Conservation (phyloP, 1,140 invertebrate genomes). For the Sitophilus oryzae region DNA sequence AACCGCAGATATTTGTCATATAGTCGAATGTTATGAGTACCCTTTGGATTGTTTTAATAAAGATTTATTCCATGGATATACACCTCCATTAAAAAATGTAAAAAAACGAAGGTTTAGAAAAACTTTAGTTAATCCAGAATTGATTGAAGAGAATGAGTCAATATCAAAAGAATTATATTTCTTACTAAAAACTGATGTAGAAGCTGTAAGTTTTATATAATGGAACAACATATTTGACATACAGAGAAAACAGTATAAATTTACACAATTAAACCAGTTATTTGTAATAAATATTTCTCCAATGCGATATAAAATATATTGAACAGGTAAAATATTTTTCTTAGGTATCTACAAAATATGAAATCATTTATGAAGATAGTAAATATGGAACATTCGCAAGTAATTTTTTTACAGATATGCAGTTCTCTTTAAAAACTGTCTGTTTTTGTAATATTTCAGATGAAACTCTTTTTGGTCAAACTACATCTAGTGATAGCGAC, state of each 20-base stretch:
- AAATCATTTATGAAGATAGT: conserved; percentile 22
- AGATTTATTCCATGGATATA: conserved; percentile 32
- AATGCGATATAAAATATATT: background rate
- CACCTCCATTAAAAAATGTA: conserved; percentile 39
- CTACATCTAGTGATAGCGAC: conserved; percentile 12
- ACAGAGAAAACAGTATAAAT: conserved; percentile 5
- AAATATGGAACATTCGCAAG: conserved; percentile 2
- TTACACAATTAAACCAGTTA: background rate
- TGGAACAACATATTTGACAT: background rate
- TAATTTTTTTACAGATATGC: background rate
- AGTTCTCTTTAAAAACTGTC: background rate
- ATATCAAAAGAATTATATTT: conserved; percentile 38
- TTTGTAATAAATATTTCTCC: background rate
- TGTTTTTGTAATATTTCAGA: conserved; percentile 16
- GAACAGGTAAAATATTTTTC: conserved; percentile 9
- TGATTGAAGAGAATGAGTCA: conserved; percentile 29
- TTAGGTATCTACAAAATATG: conserved; percentile 29
- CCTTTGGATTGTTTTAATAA: conserved; percentile 15
- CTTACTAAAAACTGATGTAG: conserved; percentile 36
- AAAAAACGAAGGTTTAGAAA: conserved; percentile 37
- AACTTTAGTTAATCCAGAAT: conserved; percentile 33
- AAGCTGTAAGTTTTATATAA: conserved; percentile 32
- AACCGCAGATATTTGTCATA: conserved; percentile 38
- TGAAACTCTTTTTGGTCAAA: conserved; percentile 17
- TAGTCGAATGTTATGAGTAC: conserved; percentile 30